Evolutionary conservation across 2,797 vertebrate genomes (phyloP).

Genomic region (Sebastolobus alascanus): DNA sequence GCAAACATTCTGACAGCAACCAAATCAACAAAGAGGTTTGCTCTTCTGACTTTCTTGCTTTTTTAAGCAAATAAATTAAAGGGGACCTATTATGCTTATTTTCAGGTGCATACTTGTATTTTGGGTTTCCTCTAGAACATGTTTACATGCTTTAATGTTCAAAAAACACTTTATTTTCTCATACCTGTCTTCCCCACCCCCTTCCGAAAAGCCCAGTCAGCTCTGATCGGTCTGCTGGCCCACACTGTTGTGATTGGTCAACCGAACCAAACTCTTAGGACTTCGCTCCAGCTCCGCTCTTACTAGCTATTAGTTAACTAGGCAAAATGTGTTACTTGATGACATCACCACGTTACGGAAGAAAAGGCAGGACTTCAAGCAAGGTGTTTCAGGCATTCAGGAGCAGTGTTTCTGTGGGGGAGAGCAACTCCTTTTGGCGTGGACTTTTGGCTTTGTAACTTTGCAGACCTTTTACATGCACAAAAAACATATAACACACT

Average conservation of each 20-base stretch:
- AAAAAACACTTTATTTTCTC: no score
- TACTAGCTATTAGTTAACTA: not conserved
- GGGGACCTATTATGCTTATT: not conserved
- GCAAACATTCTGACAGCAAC: slow-evolving; percentile 88
- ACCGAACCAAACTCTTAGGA: not conserved
- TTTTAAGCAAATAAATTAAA: not conserved
- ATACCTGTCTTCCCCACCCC: no score
- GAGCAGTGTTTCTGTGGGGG: not conserved
- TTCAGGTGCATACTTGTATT: no score
- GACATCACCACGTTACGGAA: not conserved
- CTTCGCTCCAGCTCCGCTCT: not conserved
- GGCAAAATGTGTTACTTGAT: accelerated
- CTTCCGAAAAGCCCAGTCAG: no score
- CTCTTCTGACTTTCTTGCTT: not conserved
- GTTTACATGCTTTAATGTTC: no score
- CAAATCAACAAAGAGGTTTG: slow-evolving; percentile 96
- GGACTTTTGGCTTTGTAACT: not conserved
- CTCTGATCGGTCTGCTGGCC: no score
- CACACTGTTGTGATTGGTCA: not conserved
- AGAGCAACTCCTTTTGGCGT: not conserved
- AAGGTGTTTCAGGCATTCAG: not conserved
- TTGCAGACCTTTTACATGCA: not conserved
- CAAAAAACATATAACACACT: not conserved
- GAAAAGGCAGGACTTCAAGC: not conserved
- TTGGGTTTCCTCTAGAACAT: no score